These are phyloP conservation scores for Phylloscopus whistleri DNA, from an alignment of 2,113 vertebrate genomes.

Conservation along the genomic window DNA sequence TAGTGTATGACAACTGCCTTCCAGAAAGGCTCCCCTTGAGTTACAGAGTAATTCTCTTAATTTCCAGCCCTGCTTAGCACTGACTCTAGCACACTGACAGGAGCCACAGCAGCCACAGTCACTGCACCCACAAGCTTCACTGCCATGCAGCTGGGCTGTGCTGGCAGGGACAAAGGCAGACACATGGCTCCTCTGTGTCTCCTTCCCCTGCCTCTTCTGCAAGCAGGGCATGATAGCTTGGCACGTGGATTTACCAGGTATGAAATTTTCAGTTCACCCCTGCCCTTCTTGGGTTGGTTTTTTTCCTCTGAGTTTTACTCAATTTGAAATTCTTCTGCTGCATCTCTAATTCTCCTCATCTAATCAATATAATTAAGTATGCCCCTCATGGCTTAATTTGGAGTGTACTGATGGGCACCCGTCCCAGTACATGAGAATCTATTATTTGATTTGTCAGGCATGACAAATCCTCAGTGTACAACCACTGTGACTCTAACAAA, in stretches of 20 bases:
- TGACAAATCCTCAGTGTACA: neutral
- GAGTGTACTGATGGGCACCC: neutral
- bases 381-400: neutral
- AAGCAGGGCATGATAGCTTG: neutral
- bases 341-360: neutral
- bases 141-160: neutral
- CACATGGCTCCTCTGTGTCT: rapidly evolving
- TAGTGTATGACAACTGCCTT: rapidly evolving
- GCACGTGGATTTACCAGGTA: neutral
- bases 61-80: neutral
- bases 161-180: neutral
- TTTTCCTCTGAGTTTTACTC: neutral
- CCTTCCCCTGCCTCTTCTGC: neutral
- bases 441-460: neutral
- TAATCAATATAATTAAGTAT: neutral
- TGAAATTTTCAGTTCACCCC: neutral
- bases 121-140: neutral
- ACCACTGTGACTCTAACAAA: neutral
- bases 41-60: neutral
- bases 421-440: neutral
- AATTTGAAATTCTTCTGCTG: neutral
- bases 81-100: neutral
- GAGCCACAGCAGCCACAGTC: neutral
- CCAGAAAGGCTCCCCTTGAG: neutral
- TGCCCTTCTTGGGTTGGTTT: rapidly evolving